Percentiles rank a stretch among this genome's conserved stretches.
phyloP scores from a whole-genome alignment of 2,888 invertebrate species.

The Saturnia japonica region DNA sequence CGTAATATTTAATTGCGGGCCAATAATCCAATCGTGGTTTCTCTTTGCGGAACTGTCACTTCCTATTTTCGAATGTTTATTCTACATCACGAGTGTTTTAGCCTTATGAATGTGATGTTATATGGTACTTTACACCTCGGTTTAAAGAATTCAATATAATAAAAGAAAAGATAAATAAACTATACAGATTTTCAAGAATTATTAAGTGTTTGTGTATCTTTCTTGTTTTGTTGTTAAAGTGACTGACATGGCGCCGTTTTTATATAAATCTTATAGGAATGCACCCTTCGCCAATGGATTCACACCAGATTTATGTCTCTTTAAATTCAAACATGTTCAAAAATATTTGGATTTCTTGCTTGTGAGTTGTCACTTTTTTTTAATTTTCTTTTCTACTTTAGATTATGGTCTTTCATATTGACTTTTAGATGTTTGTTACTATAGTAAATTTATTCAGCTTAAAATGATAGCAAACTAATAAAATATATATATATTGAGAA shows the following conservation, averaged over 20 bases:
- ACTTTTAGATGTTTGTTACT: not conserved
- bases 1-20: slow-evolving; percentile 46
- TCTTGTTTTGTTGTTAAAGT: slow-evolving; percentile 27
- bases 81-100: slow-evolving; percentile 17
- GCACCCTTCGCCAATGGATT: slow-evolving; percentile 67
- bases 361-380: slow-evolving; percentile 44
- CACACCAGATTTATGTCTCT: slow-evolving; percentile 52
- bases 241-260: slow-evolving; percentile 56
- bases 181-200: not conserved
- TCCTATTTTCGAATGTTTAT: slow-evolving; percentile 30
- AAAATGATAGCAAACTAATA: no score
- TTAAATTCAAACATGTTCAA: slow-evolving; percentile 54
- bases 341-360: slow-evolving; percentile 46
- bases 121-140: not conserved
- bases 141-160: slow-evolving; percentile 2
- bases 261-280: slow-evolving; percentile 68
- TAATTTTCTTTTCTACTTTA: not conserved
- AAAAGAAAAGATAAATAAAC: slow-evolving; percentile 10
- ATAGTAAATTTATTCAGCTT: no score
- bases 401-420: not conserved
- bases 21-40: slow-evolving; percentile 43
- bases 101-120: slow-evolving; percentile 19
- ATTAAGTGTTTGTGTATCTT: not conserved
- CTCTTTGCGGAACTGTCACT: slow-evolving; percentile 47
- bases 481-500: no score